These are phyloP conservation scores for Tortrix viridana DNA, from an alignment of 2,888 invertebrate genomes.

Conservation along the genomic window DNA sequence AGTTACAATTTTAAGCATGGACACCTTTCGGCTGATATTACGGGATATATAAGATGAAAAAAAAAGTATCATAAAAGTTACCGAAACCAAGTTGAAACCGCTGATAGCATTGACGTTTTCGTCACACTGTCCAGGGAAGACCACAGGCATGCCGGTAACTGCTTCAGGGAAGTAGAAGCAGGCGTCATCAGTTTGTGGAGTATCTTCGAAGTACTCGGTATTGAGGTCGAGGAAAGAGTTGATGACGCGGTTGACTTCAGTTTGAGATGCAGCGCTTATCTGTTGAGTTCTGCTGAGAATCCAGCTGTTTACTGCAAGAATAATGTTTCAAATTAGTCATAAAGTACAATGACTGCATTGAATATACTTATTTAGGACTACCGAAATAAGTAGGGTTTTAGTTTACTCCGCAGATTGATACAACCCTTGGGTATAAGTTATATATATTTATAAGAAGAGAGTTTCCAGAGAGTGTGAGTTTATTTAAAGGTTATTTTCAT, in stretches of 20 bases:
- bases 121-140: conserved; percentile 60
- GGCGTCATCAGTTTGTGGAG: conserved; percentile 34
- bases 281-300: conserved; percentile 41
- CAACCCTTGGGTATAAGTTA: too few species aligned
- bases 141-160: conserved; percentile 48
- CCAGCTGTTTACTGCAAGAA: conserved; percentile 44
- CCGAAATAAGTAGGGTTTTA: too few species aligned
- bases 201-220: conserved; percentile 29
- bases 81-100: conserved; percentile 43
- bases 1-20: too few species aligned
- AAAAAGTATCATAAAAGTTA: not conserved
- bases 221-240: conserved; percentile 32
- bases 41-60: too few species aligned
- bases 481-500: too few species aligned
- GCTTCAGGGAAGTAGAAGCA: conserved; percentile 55
- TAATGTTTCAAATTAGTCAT: not conserved
- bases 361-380: too few species aligned
- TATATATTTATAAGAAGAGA: too few species aligned
- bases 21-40: too few species aligned
- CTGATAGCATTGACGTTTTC: conserved; percentile 43
- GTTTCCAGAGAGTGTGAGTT: too few species aligned
- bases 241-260: conserved; percentile 36
- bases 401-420: too few species aligned
- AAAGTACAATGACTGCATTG: too few species aligned
- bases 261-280: conserved; percentile 16